Conservation (phyloP, 2,113 vertebrate species). For the Prolemur simus region DNA sequence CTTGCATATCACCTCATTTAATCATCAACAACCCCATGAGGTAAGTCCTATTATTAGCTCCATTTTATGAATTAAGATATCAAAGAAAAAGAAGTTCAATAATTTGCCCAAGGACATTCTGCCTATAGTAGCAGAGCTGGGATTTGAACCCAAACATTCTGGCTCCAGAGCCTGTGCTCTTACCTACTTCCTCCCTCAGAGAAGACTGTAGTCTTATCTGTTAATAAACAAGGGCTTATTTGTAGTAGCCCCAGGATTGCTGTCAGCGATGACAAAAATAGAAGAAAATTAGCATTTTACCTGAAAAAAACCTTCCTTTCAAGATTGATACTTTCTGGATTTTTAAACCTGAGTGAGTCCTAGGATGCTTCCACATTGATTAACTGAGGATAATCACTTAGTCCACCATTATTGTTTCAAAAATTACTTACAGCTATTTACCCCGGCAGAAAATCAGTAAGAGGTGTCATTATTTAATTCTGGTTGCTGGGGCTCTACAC, state of each 20-base stretch:
- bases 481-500: not conserved
- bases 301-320: conserved; percentile 10
- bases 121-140: not conserved
- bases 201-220: not conserved
- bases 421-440: conserved; percentile 76
- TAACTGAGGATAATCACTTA: conserved; percentile 71
- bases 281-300: conserved; percentile 51
- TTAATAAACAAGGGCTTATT: conserved; percentile 29
- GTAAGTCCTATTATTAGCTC: not conserved
- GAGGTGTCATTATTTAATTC: conserved; percentile 66
- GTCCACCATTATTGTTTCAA: conserved; percentile 67
- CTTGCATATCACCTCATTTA: not conserved
- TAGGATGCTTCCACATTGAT: conserved; percentile 62
- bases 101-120: not conserved
- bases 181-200: not conserved
- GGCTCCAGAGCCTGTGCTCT: not conserved
- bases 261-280: conserved; percentile 41
- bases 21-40: not conserved
- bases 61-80: not conserved
- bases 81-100: not conserved
- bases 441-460: conserved; percentile 73
- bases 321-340: conserved; percentile 49
- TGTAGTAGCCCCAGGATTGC: not conserved
- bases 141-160: not conserved
- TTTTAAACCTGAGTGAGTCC: conserved; percentile 40